These are phyloP conservation scores for Choloepus hoffmanni DNA, from an alignment of 2,113 vertebrate genomes.

Conservation along the genomic window DNA sequence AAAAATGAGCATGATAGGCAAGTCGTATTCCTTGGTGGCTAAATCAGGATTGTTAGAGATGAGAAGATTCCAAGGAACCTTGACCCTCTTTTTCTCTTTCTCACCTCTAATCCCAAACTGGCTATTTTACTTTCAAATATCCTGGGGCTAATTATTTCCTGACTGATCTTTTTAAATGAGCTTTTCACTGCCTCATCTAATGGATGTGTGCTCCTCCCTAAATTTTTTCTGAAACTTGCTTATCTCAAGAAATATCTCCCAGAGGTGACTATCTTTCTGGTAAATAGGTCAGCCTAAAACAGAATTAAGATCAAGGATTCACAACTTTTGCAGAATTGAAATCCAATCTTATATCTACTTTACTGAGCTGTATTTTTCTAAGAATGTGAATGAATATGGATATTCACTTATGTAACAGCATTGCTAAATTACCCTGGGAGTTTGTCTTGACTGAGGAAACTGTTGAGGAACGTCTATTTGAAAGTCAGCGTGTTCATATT, in stretches of 20 bases:
- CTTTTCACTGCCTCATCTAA: slow-evolving; percentile 55
- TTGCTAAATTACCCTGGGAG: neutral
- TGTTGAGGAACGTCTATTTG: neutral
- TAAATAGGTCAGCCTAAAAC: slow-evolving; percentile 52
- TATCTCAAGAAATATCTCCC: slow-evolving; percentile 15
- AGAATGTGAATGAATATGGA: neutral
- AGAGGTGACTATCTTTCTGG: slow-evolving; percentile 37
- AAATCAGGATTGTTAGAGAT: neutral
- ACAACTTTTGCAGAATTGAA: neutral
- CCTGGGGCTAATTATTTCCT: slow-evolving; percentile 77
- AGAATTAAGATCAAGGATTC: neutral
- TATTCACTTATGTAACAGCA: neutral
- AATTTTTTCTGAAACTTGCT: slow-evolving; percentile 60
- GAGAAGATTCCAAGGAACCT: slow-evolving; percentile 16
- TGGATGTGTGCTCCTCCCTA: slow-evolving; percentile 21
- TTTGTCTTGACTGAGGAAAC: neutral
- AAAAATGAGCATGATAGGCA: neutral
- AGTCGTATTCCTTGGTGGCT: neutral
- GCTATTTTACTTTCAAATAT: slow-evolving; percentile 71
- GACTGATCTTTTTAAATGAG: slow-evolving; percentile 76
- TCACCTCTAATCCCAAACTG: slow-evolving; percentile 57
- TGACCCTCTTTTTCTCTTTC: slow-evolving; percentile 44
- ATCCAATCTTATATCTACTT: neutral
- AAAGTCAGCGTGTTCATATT: neutral
- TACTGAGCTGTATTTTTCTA: neutral